Evolutionary conservation across 2,113 vertebrate species (phyloP).

Genomic region (Actinemys pallida): DNA sequence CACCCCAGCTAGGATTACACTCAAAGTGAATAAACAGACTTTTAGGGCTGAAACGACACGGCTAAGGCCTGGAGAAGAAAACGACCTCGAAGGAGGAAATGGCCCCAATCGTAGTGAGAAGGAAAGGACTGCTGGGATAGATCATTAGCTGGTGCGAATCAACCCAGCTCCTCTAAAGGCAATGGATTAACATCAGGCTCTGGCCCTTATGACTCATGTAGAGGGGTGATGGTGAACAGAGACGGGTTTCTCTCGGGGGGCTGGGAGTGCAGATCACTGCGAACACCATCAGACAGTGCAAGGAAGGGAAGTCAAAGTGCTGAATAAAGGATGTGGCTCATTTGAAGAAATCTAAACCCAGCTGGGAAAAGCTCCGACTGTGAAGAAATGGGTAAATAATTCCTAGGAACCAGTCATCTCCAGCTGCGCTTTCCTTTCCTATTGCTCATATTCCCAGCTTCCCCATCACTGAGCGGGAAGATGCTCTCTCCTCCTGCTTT

Average conservation of each 20-base stretch:
- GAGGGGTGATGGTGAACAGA: background rate
- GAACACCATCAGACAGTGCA: background rate
- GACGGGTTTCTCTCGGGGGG: background rate
- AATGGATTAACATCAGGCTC: background rate
- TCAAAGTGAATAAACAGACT: background rate
- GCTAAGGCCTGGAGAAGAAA: background rate
- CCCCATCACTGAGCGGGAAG: background rate
- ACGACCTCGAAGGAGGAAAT: background rate
- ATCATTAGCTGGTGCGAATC: background rate
- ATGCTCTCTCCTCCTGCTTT: background rate
- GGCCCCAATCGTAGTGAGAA: background rate
- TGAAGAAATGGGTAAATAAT: constrained; percentile 38
- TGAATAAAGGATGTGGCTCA: constrained; percentile 16
- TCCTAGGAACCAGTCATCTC: constrained; percentile 52
- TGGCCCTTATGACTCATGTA: background rate
- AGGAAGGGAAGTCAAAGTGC: background rate
- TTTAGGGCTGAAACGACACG: fast-evolving
- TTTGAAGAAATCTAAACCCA: constrained; percentile 20
- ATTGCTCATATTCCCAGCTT: background rate
- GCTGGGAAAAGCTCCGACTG: constrained; percentile 26
- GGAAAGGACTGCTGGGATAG: background rate
- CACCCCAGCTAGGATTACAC: background rate
- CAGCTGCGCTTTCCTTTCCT: background rate
- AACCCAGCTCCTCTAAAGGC: background rate
- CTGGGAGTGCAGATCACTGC: too few species aligned